Base-by-base conservation (phyloP, 37 sponge, comb jelly and placozoan species). In the Theonella swinhoei region DNA sequence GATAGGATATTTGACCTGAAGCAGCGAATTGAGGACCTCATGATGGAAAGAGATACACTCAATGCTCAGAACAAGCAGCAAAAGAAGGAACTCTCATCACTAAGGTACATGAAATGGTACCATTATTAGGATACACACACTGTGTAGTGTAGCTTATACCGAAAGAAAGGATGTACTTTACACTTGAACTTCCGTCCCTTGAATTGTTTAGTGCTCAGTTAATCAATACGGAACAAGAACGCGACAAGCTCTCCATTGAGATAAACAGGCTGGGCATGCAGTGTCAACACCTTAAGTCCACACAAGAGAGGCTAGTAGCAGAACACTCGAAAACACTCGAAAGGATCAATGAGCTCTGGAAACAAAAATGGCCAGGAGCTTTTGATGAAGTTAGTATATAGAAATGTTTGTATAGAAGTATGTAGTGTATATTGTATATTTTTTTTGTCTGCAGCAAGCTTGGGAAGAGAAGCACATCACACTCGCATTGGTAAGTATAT, bases 401-500 rank as follows among this genome's bases (percentile, higher is more conserved):
- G 8, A 29, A 72, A 7, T 47, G 54, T 47, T 14, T 47, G 54
- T 17, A 47, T 47, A 17, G 7, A 47, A 7, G 14, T 14, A 14
- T 17, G 54, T 47, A 17, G 54, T 47, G 54, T 14, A 17, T 47
- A 17, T 47, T 47, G 54, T 47, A 14, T 47, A 14, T 47, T 47
- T 47, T 14, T 47, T 47, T 47, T 47, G 11, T 14, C 7, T 47
- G 54, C 54, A 75, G 54, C 66, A 91, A 87, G 74, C 79, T 14
- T 91, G 92, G 92, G 92, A 91, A 33, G 87, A 83, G 75, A 91
- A 83, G 74, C 79, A 82, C 31, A 63, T 91, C 26, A 47, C 77
- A 19, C 47, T 91, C 17, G 35, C 68, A 26, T 70, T 91, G 75
- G 84, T 83, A 62, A 74, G 84, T 74, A 26, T 24, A 39, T 17